Conservation (phyloP, 2,888 invertebrate species). For the Drosophila quinaria region DNA sequence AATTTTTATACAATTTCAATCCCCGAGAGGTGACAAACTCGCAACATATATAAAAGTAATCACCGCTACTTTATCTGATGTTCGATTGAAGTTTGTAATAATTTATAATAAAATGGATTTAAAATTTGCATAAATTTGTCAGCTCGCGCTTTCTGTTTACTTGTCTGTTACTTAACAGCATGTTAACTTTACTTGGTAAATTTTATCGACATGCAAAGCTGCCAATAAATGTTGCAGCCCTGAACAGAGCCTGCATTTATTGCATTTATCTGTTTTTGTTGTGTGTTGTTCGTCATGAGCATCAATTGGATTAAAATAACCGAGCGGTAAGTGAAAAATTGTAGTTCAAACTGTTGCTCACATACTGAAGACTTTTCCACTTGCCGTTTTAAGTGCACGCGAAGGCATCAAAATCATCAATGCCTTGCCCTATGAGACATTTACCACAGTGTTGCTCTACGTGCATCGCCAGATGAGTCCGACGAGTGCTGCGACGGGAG, state of each 20-base stretch:
- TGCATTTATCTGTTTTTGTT: conserved; percentile 13
- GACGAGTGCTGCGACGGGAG: conserved; percentile 8
- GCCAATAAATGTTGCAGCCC: not conserved
- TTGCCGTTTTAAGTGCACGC: conserved; percentile 77
- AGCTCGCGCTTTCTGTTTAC: too few species aligned
- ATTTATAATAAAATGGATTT: too few species aligned
- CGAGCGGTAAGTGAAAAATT: conserved; percentile 45
- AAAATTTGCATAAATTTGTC: too few species aligned
- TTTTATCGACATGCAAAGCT: not conserved
- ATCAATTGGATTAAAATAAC: conserved; percentile 71
- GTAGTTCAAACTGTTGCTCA: not conserved
- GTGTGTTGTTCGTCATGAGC: conserved; percentile 48
- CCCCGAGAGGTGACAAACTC: too few species aligned
- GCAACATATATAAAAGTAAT: too few species aligned
- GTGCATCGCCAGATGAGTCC: conserved; percentile 85
- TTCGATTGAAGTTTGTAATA: too few species aligned
- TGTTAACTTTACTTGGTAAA: conserved; percentile 5
- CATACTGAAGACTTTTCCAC: not conserved
- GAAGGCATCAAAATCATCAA: conserved; percentile 86
- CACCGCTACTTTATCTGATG: too few species aligned
- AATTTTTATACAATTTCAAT: too few species aligned
- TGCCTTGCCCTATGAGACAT: conserved; percentile 83
- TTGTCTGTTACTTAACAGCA: not conserved
- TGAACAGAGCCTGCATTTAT: not conserved
- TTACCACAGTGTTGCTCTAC: conserved; percentile 84